phyloP scores from a whole-genome alignment of 1,140 invertebrate genomes.

The Cydia pomonella region DNA sequence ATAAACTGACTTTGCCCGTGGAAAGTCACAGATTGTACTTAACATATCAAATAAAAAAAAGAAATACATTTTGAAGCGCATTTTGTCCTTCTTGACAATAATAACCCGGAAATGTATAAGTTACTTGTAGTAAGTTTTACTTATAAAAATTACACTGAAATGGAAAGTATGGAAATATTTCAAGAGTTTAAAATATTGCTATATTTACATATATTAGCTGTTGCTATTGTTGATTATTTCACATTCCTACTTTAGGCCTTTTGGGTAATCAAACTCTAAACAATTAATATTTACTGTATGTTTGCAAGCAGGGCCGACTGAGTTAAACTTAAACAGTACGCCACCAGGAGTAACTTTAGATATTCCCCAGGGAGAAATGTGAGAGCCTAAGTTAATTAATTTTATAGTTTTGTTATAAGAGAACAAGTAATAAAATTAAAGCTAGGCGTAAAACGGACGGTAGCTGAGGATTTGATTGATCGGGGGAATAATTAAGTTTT shows the following conservation, averaged over 20 bases:
- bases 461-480: conserved; percentile 30
- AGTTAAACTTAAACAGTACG: neutral
- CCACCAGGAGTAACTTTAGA: neutral
- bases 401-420: conserved; percentile 24
- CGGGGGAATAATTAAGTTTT: conserved; percentile 27
- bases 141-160: no score
- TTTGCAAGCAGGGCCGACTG: neutral
- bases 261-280: neutral
- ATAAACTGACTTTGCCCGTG: no score
- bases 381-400: conserved; percentile 11
- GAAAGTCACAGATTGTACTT: no score
- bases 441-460: conserved; percentile 21
- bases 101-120: no score
- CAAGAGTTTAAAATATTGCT: no score
- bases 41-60: no score
- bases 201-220: no score
- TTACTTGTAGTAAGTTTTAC: no score
- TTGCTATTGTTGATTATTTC: no score
- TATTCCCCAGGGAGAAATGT: neutral
- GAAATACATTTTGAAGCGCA: no score
- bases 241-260: neutral
- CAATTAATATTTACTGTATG: neutral
- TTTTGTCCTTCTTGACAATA: no score
- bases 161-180: no score
- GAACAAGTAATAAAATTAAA: conserved; percentile 32